These are phyloP conservation scores for Triplophysa siluroides DNA, from an alignment of 2,113 vertebrate genomes.

Conservation along the genomic window DNA sequence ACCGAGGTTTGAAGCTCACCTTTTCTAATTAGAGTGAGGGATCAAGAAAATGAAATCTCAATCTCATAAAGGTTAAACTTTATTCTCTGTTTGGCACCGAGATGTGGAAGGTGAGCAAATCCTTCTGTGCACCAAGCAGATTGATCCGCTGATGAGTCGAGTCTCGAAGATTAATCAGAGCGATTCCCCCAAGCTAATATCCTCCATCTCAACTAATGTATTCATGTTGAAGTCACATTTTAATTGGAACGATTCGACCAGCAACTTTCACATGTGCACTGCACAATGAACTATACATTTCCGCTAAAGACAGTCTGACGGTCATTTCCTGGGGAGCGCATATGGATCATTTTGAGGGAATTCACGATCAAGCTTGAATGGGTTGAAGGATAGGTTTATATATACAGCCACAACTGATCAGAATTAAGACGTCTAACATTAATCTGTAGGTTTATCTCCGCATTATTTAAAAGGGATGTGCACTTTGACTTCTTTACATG, in stretches of 20 bases:
- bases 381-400: too few relatives aligned
- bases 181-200: conserved; percentile 59
- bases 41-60: conserved; percentile 57
- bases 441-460: too few relatives aligned
- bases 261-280: neutral
- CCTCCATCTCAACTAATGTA: conserved; percentile 53
- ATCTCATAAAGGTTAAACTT: conserved; percentile 62
- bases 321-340: too few relatives aligned
- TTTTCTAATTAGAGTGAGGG: conserved; percentile 54
- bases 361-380: too few relatives aligned
- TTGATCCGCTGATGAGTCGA: conserved; percentile 60
- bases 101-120: conserved; percentile 42
- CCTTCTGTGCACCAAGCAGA: conserved; percentile 47
- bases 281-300: too few relatives aligned
- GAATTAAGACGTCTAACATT: too few relatives aligned
- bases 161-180: conserved; percentile 59
- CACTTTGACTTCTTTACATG: too few relatives aligned
- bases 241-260: conserved; percentile 49
- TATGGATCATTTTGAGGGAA: too few relatives aligned
- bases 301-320: too few relatives aligned
- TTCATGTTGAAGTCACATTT: conserved; percentile 53
- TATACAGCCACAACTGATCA: too few relatives aligned
- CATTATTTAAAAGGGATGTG: too few relatives aligned
- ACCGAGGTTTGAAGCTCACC: conserved; percentile 17
- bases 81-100: conserved; percentile 53